Evolutionary conservation across 2,888 invertebrate genomes (phyloP), one percentile per base, ranked within the genome.

Genomic region (Quadriops clusia): DNA sequence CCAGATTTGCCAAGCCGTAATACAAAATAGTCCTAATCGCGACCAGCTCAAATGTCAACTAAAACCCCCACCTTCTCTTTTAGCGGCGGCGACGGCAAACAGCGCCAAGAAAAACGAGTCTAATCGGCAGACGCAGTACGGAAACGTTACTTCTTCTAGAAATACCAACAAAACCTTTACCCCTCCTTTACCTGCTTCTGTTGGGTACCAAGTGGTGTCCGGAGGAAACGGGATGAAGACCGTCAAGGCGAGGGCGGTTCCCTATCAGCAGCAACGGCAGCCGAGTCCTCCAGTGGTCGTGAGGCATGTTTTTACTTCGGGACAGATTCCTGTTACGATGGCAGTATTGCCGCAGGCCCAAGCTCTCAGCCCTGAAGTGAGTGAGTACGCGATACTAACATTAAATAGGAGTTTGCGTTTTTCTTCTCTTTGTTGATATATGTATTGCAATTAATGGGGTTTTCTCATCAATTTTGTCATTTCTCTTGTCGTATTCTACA

Each of bases 1-100:
- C 60, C 91, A 93, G 64, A 94, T 94, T 47, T 87, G 86, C 50
- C 84, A 83, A 60, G 84, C 84, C 23, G 84, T 84, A n/a, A 86
- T 94, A 41, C 89, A 90, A 62, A 90, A 87, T 59, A 91, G 89
- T 53, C 87, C 87, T 1, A 90, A 90, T 63, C 69, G 89, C 10
- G 86, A 89, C 54, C 86, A 86, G 47, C 60, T 89, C 26, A 75
- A 83, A 33, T 82, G 82, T 4, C 89, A 89, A 54, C 60, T 89
- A 45, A 79, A 86, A 41, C 87, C 87, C 23, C 87, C 87, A 8
- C 85, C 87, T 3, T 80, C 84, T 36, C 65, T 84, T 37, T 63
- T 83, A 28, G 70, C 72, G 12, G 64, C 56, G 3, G 53, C 51
- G 2, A 67, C 71, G 15, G 45, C 43, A 6, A 48, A 49, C 17